Evolutionary conservation across 2,113 vertebrate genomes (phyloP).

Genomic region (Jacana jacana): DNA sequence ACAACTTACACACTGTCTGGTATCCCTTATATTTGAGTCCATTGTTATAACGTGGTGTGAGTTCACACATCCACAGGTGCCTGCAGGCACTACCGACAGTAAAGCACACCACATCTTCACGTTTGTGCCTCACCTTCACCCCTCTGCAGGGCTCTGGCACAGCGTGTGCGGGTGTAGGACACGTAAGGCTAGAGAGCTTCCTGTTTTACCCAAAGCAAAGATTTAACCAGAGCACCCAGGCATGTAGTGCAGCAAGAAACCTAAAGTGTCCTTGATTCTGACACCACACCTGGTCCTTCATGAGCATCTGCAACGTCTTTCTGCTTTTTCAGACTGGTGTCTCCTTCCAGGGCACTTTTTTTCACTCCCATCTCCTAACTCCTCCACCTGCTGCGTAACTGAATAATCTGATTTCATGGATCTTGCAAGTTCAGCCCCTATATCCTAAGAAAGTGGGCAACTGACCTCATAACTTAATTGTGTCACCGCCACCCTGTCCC

Average conservation of each 20-base stretch:
- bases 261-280: neutral
- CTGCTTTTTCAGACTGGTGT: neutral
- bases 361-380: neutral
- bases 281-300: neutral
- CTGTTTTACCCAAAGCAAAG: neutral
- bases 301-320: neutral
- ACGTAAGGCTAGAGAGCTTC: neutral
- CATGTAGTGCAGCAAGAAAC: neutral
- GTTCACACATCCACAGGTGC: neutral
- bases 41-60: rapidly evolving
- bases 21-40: neutral
- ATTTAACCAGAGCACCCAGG: neutral
- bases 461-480: neutral
- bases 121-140: rapidly evolving
- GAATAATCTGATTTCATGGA: constrained; percentile 1
- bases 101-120: no score
- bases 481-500: neutral
- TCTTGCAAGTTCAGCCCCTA: neutral
- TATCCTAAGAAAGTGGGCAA: neutral
- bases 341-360: neutral
- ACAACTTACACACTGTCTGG: neutral
- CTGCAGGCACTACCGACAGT: no score
- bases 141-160: rapidly evolving
- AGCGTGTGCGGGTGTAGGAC: rapidly evolving
- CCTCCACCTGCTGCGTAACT: neutral